A percentile compares a stretch with the other conserved stretches of the same genome.
These are phyloP conservation scores for Aplocera efformata DNA, from an alignment of 2,888 invertebrate species.

Conservation along the genomic window DNA sequence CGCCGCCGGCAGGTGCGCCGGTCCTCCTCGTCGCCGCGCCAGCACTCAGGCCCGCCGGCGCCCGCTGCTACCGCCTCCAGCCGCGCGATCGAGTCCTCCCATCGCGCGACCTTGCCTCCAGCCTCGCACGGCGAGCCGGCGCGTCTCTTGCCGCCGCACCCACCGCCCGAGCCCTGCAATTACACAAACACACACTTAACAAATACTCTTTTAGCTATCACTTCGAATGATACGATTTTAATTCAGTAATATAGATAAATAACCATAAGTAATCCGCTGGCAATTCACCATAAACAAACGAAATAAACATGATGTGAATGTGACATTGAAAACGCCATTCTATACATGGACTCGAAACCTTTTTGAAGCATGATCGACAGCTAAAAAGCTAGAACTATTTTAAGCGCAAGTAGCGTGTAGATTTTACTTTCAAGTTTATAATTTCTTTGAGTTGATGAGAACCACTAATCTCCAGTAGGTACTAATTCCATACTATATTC, in stretches of 20 bases:
- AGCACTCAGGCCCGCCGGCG: conserved; percentile 82
- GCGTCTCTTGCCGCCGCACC: conserved; percentile 78
- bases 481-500: no score
- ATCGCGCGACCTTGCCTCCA: conserved; percentile 76
- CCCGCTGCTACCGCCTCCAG: conserved; percentile 81
- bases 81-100: conserved; percentile 75
- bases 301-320: background rate
- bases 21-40: conserved; percentile 79
- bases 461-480: no score
- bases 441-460: no score
- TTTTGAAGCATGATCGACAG: background rate
- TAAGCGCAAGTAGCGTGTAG: no score
- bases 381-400: no score
- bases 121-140: conserved; percentile 73
- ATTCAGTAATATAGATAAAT: conserved; percentile 3
- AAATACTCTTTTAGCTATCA: background rate
- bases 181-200: conserved; percentile 28
- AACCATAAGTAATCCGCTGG: conserved; percentile 6
- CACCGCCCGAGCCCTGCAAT: conserved; percentile 77
- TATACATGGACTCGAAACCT: conserved; percentile 5
- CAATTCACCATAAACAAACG: conserved; percentile 5
- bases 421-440: no score
- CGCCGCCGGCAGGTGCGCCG: conserved; percentile 77
- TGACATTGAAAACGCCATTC: conserved; percentile 2
- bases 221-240: background rate